Conservation (phyloP, 2,797 vertebrate species). For the Bovichtus diacanthus region DNA sequence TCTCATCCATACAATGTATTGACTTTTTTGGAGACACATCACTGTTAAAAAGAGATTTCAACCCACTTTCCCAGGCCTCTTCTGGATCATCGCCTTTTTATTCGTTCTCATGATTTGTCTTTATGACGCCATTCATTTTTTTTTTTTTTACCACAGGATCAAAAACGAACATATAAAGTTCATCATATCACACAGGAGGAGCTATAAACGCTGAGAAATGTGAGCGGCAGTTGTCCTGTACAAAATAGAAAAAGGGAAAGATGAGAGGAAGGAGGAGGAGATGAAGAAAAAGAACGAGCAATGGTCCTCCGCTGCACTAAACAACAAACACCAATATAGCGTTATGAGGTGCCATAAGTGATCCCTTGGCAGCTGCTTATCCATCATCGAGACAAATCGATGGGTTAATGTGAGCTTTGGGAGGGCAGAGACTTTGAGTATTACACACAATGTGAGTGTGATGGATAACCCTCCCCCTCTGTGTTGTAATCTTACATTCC, state of each 20-base stretch:
- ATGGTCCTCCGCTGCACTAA: conserved; percentile 14
- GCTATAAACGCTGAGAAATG: conserved; percentile 16
- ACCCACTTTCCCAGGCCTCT: not conserved
- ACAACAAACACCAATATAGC: conserved; percentile 30
- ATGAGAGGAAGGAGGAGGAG: not conserved
- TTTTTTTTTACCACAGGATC: conserved; percentile 3
- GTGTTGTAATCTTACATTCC: conserved; percentile 15
- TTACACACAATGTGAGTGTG: conserved; percentile 14
- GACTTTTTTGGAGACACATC: conserved; percentile 9
- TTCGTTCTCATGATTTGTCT: conserved; percentile 10
- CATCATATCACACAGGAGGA: conserved; percentile 13
- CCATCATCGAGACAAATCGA: conserved; percentile 52
- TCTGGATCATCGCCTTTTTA: not conserved
- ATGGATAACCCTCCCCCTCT: conserved; percentile 22
- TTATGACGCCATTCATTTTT: conserved; percentile 16
- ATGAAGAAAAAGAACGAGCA: not conserved
- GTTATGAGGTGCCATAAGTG: conserved; percentile 26
- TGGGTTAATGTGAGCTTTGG: conserved; percentile 35
- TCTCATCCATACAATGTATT: not conserved
- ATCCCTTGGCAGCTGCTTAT: conserved; percentile 38
- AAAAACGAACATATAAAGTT: not conserved
- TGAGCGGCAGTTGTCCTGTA: not conserved
- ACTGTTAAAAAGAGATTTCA: not conserved
- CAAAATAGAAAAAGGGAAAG: not conserved
- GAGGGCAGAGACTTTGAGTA: conserved; percentile 48